Evolutionary conservation across 2,113 vertebrate genomes (phyloP).

Genomic region (Aptenodytes patagonicus): DNA sequence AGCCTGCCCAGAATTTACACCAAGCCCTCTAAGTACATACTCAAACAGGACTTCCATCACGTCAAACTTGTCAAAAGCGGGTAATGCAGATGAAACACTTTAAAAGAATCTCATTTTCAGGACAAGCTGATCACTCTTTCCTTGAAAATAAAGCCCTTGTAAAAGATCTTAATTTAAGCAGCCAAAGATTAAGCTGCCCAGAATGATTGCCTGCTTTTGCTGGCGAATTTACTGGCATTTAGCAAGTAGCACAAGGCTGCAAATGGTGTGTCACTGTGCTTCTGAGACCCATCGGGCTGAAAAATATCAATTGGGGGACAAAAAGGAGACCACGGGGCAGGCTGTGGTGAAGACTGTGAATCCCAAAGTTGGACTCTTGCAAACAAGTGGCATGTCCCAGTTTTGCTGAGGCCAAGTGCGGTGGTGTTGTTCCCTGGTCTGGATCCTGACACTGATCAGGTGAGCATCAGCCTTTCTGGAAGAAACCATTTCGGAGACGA

Average conservation of each 20-base stretch:
- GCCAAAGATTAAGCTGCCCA: constrained; percentile 49
- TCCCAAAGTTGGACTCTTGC: background rate
- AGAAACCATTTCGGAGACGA: background rate
- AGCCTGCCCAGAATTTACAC: constrained; percentile 25
- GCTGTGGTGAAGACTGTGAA: background rate
- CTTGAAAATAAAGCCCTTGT: constrained; percentile 57
- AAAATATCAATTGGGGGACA: background rate
- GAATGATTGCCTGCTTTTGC: constrained; percentile 33
- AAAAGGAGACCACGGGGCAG: background rate
- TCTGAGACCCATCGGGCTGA: background rate
- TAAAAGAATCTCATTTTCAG: constrained; percentile 57
- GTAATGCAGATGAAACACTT: constrained; percentile 64
- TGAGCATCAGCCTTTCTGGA: background rate
- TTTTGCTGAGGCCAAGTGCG: fast-evolving
- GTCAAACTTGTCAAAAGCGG: constrained; percentile 11
- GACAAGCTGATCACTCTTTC: constrained; percentile 54
- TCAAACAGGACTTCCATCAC: constrained; percentile 5
- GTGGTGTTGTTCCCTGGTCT: background rate
- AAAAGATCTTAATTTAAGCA: constrained; percentile 62
- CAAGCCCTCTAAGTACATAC: background rate
- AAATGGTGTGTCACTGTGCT: background rate
- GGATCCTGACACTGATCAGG: background rate
- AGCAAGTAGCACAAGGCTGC: background rate
- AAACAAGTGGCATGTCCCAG: background rate
- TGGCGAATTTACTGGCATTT: background rate